Percentiles rank a stretch among this genome's conserved stretches.
Evolutionary conservation across 2,888 invertebrate genomes (phyloP).

Genomic region (Microplitis manilae): DNA sequence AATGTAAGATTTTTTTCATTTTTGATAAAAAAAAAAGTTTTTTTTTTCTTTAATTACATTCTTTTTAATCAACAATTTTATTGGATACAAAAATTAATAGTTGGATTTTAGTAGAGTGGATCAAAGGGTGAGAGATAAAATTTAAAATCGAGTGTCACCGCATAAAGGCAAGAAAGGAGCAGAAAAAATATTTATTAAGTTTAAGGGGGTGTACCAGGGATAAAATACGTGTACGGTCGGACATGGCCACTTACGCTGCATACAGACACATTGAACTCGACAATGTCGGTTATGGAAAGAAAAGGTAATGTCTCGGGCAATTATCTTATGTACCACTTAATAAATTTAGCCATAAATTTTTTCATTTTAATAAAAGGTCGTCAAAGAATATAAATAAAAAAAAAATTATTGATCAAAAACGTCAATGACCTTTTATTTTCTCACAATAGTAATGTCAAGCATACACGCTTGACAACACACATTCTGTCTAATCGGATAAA

Average conservation of each 20-base stretch:
- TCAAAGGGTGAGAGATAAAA: neutral
- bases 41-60: conserved; percentile 3
- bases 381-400: neutral
- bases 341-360: neutral
- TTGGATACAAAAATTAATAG: neutral
- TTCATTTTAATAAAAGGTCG: neutral
- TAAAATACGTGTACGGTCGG: conserved; percentile 50
- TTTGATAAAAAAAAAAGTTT: neutral
- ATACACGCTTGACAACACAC: conserved; percentile 37
- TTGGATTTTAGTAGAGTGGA: neutral
- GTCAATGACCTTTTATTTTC: conserved; percentile 7
- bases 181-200: conserved; percentile 1
- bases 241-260: conserved; percentile 92
- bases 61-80: neutral
- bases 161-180: neutral
- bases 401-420: neutral
- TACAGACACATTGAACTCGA: conserved; percentile 95
- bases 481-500: conserved; percentile 31
- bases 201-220: conserved; percentile 47
- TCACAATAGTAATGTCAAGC: conserved; percentile 21
- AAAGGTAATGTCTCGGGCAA: conserved; percentile 78
- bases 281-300: conserved; percentile 94
- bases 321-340: neutral
- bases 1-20: neutral
- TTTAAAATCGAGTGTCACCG: neutral